phyloP scores from a whole-genome alignment of 1,140 invertebrate genomes.

The Drosophila nigrodunni region DNA sequence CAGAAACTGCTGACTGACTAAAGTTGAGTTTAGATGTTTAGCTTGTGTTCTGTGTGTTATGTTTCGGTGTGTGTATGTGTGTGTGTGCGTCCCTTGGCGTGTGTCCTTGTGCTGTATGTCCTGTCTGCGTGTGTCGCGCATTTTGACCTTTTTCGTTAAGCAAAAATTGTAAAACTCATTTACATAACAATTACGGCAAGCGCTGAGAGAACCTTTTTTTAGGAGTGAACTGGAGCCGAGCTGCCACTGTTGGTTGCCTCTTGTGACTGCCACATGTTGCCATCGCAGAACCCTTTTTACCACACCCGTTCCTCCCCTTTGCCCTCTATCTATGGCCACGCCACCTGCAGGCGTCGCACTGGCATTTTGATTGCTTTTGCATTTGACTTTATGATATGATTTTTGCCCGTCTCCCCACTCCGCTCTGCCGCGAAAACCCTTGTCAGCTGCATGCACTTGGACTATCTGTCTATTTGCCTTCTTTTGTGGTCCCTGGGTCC shows the following conservation, averaged over 20 bases:
- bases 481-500: neutral
- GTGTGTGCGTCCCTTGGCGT: neutral
- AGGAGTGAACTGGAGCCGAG: constrained; percentile 16
- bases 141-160: constrained; percentile 72
- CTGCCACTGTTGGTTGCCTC: constrained; percentile 6
- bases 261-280: constrained; percentile 55
- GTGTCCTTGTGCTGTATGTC: constrained; percentile 22
- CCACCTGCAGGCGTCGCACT: constrained; percentile 69
- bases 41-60: constrained; percentile 3
- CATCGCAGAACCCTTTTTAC: constrained; percentile 27
- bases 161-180: constrained; percentile 80
- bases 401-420: neutral
- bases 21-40: constrained; percentile 12
- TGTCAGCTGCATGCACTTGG: constrained; percentile 69
- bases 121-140: constrained; percentile 28
- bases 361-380: constrained; percentile 78
- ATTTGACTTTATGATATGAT: constrained; percentile 56
- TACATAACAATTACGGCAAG: constrained; percentile 78
- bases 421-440: neutral
- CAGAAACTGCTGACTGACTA: constrained; percentile 30
- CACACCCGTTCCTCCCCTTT: constrained; percentile 1
- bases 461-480: constrained; percentile 27
- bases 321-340: constrained; percentile 3
- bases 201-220: constrained; percentile 44
- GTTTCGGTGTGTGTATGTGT: constrained; percentile 15